Conservation (phyloP, 2,888 invertebrate species). For the Choristoneura rosaceana region DNA sequence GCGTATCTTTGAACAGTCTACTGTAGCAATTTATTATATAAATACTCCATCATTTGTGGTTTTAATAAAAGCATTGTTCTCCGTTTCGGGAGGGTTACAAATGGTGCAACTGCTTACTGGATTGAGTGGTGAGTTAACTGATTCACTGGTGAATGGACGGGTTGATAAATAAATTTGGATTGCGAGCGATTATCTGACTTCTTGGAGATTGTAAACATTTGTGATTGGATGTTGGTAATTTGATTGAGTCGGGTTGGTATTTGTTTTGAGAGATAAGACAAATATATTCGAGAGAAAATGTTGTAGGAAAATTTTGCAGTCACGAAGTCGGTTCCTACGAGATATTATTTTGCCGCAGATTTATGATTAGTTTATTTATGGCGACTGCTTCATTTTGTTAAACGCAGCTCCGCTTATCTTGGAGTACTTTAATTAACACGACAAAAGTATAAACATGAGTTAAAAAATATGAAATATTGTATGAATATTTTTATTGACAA, state of each 20-base stretch:
- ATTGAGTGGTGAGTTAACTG: constrained; percentile 48
- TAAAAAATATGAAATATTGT: too few relatives aligned
- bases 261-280: constrained; percentile 1
- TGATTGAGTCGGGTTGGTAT: background rate
- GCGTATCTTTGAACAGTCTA: constrained; percentile 59
- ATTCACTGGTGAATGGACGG: constrained; percentile 35
- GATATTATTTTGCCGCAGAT: too few relatives aligned
- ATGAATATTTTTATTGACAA: too few relatives aligned
- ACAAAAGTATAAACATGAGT: too few relatives aligned
- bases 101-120: constrained; percentile 50
- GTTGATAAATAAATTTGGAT: constrained; percentile 38
- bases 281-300: background rate
- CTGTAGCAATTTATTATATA: constrained; percentile 61
- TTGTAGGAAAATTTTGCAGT: background rate
- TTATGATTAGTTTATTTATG: too few relatives aligned
- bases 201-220: constrained; percentile 11
- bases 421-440: too few relatives aligned
- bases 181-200: constrained; percentile 34
- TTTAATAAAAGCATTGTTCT: constrained; percentile 53
- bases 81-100: constrained; percentile 49
- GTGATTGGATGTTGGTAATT: constrained; percentile 9
- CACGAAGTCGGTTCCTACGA: too few relatives aligned
- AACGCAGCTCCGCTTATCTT: too few relatives aligned
- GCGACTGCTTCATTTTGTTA: too few relatives aligned
- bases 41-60: constrained; percentile 60